phyloP scores from a whole-genome alignment of 2,797 vertebrate species.

The Stomatorhinus walkeri region DNA sequence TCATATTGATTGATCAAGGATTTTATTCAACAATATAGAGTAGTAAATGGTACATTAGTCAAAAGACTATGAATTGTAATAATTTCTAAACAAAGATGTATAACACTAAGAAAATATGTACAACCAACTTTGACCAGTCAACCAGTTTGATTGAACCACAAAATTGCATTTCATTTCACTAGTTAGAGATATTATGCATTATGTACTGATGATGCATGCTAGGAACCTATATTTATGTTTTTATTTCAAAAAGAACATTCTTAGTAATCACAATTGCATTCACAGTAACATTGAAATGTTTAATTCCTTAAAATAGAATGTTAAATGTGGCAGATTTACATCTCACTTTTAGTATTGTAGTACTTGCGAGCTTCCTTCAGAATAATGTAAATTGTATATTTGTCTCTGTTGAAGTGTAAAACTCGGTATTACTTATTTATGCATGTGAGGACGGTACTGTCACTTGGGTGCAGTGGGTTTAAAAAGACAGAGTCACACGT shows the following conservation, averaged over 20 bases:
- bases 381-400: neutral
- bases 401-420: neutral
- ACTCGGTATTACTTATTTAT: neutral
- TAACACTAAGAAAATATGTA: conserved; percentile 35
- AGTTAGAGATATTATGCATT: neutral
- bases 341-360: conserved; percentile 16
- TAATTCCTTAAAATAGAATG: neutral
- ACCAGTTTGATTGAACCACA: conserved; percentile 23
- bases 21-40: conserved; percentile 18
- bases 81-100: conserved; percentile 32
- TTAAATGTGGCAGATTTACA: conserved; percentile 14
- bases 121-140: conserved; percentile 38
- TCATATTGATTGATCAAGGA: neutral
- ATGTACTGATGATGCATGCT: neutral
- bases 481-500: neutral
- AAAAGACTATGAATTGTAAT: conserved; percentile 28
- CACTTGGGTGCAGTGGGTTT: neutral
- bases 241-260: neutral
- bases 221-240: neutral
- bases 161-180: neutral
- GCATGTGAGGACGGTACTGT: neutral
- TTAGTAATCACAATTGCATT: neutral
- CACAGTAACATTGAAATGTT: neutral
- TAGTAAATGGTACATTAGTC: conserved; percentile 12
- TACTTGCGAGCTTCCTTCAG: neutral